Evolutionary conservation across 2,113 vertebrate species (phyloP).

Genomic region (Xyrauchen texanus): DNA sequence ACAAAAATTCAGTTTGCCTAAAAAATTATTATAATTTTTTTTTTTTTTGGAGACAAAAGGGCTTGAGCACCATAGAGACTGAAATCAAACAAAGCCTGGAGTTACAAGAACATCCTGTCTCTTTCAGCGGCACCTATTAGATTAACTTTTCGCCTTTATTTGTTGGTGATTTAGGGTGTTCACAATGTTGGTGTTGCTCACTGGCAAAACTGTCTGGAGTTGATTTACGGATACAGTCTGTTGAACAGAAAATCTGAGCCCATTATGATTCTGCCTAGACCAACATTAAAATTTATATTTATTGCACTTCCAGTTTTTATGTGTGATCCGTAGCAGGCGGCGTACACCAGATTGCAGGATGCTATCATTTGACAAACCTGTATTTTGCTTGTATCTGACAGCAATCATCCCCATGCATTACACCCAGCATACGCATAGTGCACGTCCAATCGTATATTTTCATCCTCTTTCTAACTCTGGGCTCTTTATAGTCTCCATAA

Average conservation of each 20-base stretch:
- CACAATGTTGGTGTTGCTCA: slow-evolving; percentile 37
- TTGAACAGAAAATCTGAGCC: slow-evolving; percentile 20
- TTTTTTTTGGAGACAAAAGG: too few relatives aligned
- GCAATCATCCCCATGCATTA: slow-evolving; percentile 38
- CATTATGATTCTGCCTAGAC: slow-evolving; percentile 47
- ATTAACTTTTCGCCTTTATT: slow-evolving; percentile 42
- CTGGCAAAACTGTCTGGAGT: slow-evolving; percentile 28
- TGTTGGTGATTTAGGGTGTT: slow-evolving; percentile 36
- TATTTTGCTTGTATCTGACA: slow-evolving; percentile 40
- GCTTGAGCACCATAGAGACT: neutral
- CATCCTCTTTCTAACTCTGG: slow-evolving; percentile 11
- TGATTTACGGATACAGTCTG: slow-evolving; percentile 47
- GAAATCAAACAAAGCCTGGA: slow-evolving; percentile 39
- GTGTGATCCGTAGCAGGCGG: slow-evolving; percentile 37
- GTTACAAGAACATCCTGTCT: slow-evolving; percentile 37
- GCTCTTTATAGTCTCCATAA: slow-evolving; percentile 50
- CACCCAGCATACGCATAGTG: slow-evolving; percentile 2
- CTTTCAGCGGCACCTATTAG: slow-evolving; percentile 32
- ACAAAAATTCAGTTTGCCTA: too few relatives aligned
- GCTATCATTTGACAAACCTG: slow-evolving; percentile 40
- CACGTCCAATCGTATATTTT: slow-evolving; percentile 48
- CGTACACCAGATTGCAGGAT: neutral
- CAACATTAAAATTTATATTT: slow-evolving; percentile 48
- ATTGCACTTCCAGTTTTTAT: slow-evolving; percentile 49
- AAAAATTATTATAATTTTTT: too few relatives aligned